Percentiles rank a stretch among this genome's conserved stretches.
These are phyloP conservation scores for Erythrocebus patas DNA, from an alignment of 2,113 vertebrate genomes.

Conservation along the genomic window DNA sequence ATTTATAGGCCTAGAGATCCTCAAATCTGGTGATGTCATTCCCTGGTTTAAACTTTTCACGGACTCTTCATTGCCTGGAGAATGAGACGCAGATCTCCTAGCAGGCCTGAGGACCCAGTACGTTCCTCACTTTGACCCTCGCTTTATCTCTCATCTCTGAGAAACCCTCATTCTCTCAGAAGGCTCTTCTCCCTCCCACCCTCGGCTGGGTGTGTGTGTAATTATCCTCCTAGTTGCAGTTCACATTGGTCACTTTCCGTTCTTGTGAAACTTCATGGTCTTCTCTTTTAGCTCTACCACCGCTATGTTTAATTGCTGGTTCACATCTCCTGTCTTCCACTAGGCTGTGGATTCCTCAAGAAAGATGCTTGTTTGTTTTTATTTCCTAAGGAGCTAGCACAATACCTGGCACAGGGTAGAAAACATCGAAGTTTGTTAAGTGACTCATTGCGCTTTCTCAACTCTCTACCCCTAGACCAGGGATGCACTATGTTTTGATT, in stretches of 20 bases:
- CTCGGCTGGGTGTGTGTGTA: neutral
- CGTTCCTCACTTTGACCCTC: neutral
- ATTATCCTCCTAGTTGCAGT: neutral
- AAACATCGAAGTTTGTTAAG: neutral
- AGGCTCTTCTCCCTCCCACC: neutral
- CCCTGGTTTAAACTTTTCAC: neutral
- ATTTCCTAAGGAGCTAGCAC: neutral
- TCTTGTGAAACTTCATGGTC: neutral
- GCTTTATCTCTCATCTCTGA: neutral
- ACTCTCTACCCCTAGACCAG: neutral
- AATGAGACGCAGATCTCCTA: rapidly evolving
- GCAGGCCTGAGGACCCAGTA: neutral
- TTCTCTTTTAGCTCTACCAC: neutral
- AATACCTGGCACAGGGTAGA: neutral
- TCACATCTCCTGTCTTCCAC: neutral
- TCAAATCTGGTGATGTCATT: neutral
- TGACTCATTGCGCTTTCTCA: neutral
- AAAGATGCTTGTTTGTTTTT: neutral
- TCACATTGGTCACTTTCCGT: neutral
- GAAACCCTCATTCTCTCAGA: neutral
- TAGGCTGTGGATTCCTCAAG: neutral
- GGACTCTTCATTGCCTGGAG: neutral
- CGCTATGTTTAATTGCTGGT: neutral
- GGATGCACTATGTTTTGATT: neutral
- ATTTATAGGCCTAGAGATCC: neutral